These are phyloP conservation scores for Bombus confusus DNA, from an alignment of 1,140 invertebrate genomes.

Conservation along the genomic window DNA sequence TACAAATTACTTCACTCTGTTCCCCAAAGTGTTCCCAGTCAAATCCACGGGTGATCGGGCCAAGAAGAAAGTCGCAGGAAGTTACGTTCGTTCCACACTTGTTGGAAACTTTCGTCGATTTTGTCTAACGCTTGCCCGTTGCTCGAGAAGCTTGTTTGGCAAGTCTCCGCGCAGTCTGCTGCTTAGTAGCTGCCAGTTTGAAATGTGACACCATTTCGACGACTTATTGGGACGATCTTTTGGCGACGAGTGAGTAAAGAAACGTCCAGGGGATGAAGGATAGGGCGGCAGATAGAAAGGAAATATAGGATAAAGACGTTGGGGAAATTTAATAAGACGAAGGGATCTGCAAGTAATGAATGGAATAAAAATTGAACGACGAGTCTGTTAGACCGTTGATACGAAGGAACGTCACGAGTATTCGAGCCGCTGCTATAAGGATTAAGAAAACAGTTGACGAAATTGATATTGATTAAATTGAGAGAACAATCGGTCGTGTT, in stretches of 20 bases:
- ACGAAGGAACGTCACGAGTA: too few species aligned
- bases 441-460: too few species aligned
- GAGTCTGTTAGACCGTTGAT: neutral
- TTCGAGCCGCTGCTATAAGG: too few species aligned
- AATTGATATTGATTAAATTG: too few species aligned
- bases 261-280: neutral
- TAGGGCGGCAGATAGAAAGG: neutral
- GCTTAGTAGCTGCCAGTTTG: conserved; percentile 17
- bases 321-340: conserved; percentile 12
- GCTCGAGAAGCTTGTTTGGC: conserved; percentile 14
- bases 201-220: conserved; percentile 18
- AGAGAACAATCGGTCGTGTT: too few species aligned
- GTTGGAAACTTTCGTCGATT: conserved; percentile 11
- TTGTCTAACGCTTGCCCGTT: conserved; percentile 4
- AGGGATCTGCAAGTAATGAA: neutral
- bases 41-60: neutral
- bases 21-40: neutral
- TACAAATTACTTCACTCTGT: conserved; percentile 5
- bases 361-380: neutral
- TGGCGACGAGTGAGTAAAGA: neutral
- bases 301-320: neutral
- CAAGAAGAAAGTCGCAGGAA: neutral
- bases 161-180: conserved; percentile 19
- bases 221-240: conserved; percentile 11
- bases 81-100: neutral